Conservation (phyloP, 2,113 vertebrate species). For the Laticauda colubrina region DNA sequence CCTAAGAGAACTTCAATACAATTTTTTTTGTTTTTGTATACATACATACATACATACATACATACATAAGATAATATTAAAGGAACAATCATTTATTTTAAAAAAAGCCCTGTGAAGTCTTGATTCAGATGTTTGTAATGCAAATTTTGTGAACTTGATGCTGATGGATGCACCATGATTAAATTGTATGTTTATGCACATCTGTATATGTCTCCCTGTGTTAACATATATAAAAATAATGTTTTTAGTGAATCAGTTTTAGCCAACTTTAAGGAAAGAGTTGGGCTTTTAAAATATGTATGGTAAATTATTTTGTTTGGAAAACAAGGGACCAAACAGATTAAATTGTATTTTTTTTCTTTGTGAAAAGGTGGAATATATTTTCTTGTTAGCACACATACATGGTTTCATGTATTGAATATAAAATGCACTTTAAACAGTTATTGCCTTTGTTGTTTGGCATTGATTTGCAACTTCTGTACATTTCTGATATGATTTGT, state of each 20-base stretch:
- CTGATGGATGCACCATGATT: constrained; percentile 49
- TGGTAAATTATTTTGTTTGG: constrained; percentile 59
- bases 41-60: constrained; percentile 44
- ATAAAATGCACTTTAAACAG: background rate
- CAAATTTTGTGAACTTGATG: constrained; percentile 41
- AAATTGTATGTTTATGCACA: background rate
- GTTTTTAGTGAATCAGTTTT: constrained; percentile 25
- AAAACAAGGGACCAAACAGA: constrained; percentile 43
- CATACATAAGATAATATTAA: constrained; percentile 45
- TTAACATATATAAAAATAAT: constrained; percentile 43
- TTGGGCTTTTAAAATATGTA: constrained; percentile 46
- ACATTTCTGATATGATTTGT: constrained; percentile 7
- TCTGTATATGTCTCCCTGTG: constrained; percentile 52
- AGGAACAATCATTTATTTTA: constrained; percentile 61
- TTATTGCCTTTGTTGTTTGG: constrained; percentile 32
- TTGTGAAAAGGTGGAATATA: constrained; percentile 45
- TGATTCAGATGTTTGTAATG: constrained; percentile 35
- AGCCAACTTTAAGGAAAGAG: constrained; percentile 46
- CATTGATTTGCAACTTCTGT: background rate
- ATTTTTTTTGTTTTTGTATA: constrained; percentile 68
- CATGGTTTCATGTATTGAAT: constrained; percentile 65
- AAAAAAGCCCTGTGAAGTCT: constrained; percentile 57
- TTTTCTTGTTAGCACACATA: constrained; percentile 52
- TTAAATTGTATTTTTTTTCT: constrained; percentile 49
- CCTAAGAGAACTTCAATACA: constrained; percentile 64